These are phyloP conservation scores for Gadopsis bispinosus DNA, from an alignment of 2,797 vertebrate genomes.

Conservation along the genomic window DNA sequence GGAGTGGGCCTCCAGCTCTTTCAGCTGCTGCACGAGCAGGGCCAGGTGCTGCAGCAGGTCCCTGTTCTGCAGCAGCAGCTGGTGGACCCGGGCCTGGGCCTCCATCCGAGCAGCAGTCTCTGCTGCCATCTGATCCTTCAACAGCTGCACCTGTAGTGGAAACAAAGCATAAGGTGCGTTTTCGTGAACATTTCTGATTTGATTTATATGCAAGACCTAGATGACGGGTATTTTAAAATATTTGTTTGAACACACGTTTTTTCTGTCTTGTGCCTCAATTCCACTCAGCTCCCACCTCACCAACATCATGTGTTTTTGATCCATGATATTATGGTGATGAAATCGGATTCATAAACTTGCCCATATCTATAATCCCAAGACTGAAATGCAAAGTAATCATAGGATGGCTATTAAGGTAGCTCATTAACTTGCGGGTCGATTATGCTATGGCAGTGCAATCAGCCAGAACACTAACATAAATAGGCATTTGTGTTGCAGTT, in stretches of 20 bases:
- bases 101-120: conserved; percentile 88
- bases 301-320: background rate
- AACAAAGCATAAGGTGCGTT: conserved; percentile 5
- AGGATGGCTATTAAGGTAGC: background rate
- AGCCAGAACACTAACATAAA: background rate
- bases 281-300: background rate
- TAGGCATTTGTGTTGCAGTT: conserved; percentile 6
- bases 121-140: conserved; percentile 89
- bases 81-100: conserved; percentile 88
- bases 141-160: conserved; percentile 85
- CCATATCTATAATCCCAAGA: conserved; percentile 3
- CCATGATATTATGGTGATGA: background rate
- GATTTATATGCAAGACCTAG: background rate
- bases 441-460: background rate
- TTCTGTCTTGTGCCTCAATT: background rate
- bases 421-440: background rate
- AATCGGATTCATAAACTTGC: background rate
- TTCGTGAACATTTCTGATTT: background rate
- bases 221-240: background rate
- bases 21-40: conserved; percentile 89
- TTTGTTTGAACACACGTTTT: background rate
- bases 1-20: conserved; percentile 83
- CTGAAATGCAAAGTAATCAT: conserved; percentile 32
- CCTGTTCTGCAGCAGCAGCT: conserved; percentile 90
- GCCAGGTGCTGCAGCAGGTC: conserved; percentile 90